A percentile compares a stretch with the other conserved stretches of the same genome.
These are phyloP conservation scores for Corythucha ciliata DNA, from an alignment of 2,888 invertebrate genomes.

Conservation along the genomic window DNA sequence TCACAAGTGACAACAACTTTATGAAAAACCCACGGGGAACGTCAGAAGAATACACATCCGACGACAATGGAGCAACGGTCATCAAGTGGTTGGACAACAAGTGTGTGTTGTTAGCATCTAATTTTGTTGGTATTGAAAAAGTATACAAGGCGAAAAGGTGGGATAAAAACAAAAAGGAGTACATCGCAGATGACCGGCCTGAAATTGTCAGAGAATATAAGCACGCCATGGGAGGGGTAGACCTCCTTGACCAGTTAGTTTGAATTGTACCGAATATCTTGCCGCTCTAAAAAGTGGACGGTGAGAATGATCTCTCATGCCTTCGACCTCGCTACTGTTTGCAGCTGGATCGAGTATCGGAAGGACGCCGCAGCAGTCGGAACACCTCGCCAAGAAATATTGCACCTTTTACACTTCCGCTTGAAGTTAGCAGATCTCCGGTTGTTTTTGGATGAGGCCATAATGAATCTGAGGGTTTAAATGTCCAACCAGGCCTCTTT, in stretches of 20 bases:
- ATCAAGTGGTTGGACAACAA: conserved; percentile 29
- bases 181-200: conserved; percentile 13
- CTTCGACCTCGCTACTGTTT: neutral
- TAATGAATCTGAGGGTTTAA: too few species aligned
- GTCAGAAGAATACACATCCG: neutral
- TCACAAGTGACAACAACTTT: conserved; percentile 16
- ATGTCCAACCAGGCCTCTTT: too few species aligned
- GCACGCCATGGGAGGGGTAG: conserved; percentile 23
- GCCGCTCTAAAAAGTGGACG: conserved; percentile 1
- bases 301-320: conserved; percentile 1
- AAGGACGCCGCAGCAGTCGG: neutral
- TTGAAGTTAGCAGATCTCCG: neutral
- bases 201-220: conserved; percentile 19
- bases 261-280: conserved; percentile 13
- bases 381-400: conserved; percentile 1
- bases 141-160: conserved; percentile 22
- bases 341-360: conserved; percentile 1
- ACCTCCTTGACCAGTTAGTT: conserved; percentile 20
- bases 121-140: conserved; percentile 22
- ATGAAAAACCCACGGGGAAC: conserved; percentile 17
- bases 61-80: neutral
- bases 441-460: too few species aligned
- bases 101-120: conserved; percentile 23
- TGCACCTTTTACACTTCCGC: neutral
- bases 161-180: conserved; percentile 18